phyloP scores from a whole-genome alignment of 2,797 vertebrate species.

The Sarcoramphus papa region DNA sequence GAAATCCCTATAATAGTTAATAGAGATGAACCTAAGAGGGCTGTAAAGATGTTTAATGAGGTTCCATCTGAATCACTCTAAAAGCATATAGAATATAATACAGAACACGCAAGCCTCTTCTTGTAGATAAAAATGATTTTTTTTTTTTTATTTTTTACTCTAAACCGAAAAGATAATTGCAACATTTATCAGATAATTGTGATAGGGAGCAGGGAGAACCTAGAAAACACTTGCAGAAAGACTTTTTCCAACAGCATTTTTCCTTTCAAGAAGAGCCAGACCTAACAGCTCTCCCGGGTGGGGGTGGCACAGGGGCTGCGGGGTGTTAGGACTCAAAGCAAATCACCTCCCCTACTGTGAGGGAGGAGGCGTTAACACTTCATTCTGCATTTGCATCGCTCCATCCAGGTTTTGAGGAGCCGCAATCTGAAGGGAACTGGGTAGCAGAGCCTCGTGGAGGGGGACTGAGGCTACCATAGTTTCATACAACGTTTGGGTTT shows the following conservation, averaged over 20 bases:
- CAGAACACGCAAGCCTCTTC: background rate
- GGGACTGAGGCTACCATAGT: background rate
- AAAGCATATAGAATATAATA: background rate
- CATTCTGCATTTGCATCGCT: background rate
- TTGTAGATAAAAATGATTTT: background rate
- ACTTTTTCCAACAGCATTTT: background rate
- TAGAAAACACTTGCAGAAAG: background rate
- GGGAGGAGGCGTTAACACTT: background rate
- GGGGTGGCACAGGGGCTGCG: background rate
- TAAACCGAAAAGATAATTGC: background rate
- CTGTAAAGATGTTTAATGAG: background rate
- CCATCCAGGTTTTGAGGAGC: background rate
- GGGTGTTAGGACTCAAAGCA: background rate
- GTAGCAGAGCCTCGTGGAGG: background rate
- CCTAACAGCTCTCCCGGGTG: background rate
- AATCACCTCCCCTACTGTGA: background rate
- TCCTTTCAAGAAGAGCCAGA: background rate
- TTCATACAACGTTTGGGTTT: background rate
- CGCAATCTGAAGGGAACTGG: fast-evolving
- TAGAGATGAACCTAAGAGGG: background rate
- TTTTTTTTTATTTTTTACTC: background rate
- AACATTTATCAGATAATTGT: background rate
- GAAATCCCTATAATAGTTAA: background rate
- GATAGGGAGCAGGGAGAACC: background rate
- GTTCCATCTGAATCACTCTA: background rate